phyloP scores from a whole-genome alignment of 2,113 vertebrate species.

The Proteles cristata region DNA sequence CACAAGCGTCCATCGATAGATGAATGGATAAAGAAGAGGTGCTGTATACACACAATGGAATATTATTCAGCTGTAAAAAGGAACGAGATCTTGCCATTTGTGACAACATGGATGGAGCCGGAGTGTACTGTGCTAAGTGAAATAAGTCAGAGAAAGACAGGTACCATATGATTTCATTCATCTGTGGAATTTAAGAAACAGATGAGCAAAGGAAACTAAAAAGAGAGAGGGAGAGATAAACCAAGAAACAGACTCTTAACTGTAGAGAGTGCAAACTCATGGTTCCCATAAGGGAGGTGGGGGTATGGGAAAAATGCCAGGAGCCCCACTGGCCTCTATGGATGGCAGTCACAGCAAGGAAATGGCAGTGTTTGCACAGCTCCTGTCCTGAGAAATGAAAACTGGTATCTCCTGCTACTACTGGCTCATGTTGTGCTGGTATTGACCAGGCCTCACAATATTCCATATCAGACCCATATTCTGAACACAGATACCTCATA shows the following conservation, averaged over 20 bases:
- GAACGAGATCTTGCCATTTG: not conserved
- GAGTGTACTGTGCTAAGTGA: not conserved
- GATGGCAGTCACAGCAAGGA: no score
- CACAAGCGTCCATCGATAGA: not conserved
- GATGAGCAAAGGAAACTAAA: not conserved
- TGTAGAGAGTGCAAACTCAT: not conserved
- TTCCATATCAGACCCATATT: no score
- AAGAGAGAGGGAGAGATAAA: not conserved
- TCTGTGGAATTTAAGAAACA: not conserved
- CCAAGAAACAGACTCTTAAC: not conserved
- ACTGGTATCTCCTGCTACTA: no score
- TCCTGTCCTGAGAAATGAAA: no score
- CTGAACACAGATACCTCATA: no score
- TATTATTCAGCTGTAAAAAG: not conserved
- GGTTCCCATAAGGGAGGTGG: not conserved
- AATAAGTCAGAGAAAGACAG: not conserved
- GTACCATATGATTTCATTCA: not conserved
- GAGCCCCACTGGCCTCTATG: no score
- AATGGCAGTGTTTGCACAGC: no score
- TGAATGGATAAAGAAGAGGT: not conserved
- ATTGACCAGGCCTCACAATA: no score
- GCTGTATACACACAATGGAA: not conserved
- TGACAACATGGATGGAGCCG: not conserved
- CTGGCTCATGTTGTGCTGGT: no score
- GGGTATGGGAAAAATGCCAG: no score